phyloP scores from a whole-genome alignment of 2,888 invertebrate genomes.

The Cantharis flavilabris region DNA sequence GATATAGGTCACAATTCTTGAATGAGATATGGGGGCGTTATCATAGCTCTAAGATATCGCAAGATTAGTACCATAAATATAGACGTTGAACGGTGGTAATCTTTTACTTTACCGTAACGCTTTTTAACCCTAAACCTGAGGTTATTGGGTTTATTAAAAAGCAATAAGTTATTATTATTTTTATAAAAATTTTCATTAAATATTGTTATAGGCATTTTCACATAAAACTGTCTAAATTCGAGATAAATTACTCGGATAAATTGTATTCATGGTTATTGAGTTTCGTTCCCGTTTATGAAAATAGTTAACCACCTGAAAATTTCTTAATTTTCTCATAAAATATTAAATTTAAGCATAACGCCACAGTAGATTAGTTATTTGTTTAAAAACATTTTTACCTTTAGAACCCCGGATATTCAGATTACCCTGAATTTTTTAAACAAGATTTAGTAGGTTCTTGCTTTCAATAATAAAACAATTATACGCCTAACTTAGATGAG shows the following conservation, averaged over 20 bases:
- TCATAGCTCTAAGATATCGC: slow-evolving; percentile 16
- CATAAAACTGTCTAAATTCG: not conserved
- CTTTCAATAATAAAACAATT: not conserved
- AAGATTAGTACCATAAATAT: slow-evolving; percentile 17
- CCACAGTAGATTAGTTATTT: not conserved
- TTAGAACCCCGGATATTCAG: not conserved
- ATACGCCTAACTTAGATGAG: not conserved
- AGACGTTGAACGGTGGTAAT: slow-evolving; percentile 12
- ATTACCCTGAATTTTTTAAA: not conserved
- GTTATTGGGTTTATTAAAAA: not conserved
- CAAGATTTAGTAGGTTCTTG: not conserved
- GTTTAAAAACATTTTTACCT: not conserved
- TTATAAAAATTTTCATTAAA: not conserved
- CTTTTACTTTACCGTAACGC: slow-evolving; percentile 8
- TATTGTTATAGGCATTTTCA: not conserved
- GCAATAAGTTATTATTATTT: not conserved
- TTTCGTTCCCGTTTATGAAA: not conserved
- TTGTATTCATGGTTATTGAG: not conserved
- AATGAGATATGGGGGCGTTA: slow-evolving; percentile 17
- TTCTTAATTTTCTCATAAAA: not conserved
- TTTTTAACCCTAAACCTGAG: not conserved
- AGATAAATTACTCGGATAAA: not conserved
- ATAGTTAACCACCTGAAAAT: not conserved
- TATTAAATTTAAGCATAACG: not conserved
- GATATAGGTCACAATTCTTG: slow-evolving; percentile 19